Evolutionary conservation across 2,113 vertebrate genomes (phyloP).

Genomic region (Rhynchomys soricoides): DNA sequence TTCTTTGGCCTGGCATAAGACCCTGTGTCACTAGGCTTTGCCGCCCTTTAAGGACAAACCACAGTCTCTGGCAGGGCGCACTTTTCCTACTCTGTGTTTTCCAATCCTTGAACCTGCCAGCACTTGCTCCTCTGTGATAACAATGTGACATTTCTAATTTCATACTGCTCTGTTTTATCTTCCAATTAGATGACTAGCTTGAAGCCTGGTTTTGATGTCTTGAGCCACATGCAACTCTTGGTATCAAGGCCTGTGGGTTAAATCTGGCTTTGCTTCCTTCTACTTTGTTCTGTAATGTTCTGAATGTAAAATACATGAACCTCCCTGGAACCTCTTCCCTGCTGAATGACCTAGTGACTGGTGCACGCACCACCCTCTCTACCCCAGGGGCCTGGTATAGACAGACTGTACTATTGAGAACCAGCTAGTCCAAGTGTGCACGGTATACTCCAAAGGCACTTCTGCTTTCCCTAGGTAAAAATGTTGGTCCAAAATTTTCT

Average conservation of each 20-base stretch:
- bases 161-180: neutral
- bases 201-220: neutral
- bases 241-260: neutral
- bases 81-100: neutral
- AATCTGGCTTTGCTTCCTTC: neutral
- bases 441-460: neutral
- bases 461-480: neutral
- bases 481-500: slow-evolving; percentile 14
- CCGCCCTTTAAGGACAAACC: slow-evolving; percentile 11
- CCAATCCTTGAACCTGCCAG: neutral
- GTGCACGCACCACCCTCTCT: neutral
- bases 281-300: neutral
- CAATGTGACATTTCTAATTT: neutral
- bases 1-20: neutral
- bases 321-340: neutral
- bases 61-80: neutral
- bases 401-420: neutral
- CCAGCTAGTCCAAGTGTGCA: neutral
- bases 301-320: neutral
- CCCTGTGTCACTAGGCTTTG: neutral
- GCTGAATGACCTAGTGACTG: neutral
- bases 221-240: neutral
- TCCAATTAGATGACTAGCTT: neutral
- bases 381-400: neutral
- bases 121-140: neutral